Evolutionary conservation across 2,113 vertebrate genomes (phyloP), one percentile per base, ranked within the genome.

Genomic region (Cyanoliseus patagonus): DNA sequence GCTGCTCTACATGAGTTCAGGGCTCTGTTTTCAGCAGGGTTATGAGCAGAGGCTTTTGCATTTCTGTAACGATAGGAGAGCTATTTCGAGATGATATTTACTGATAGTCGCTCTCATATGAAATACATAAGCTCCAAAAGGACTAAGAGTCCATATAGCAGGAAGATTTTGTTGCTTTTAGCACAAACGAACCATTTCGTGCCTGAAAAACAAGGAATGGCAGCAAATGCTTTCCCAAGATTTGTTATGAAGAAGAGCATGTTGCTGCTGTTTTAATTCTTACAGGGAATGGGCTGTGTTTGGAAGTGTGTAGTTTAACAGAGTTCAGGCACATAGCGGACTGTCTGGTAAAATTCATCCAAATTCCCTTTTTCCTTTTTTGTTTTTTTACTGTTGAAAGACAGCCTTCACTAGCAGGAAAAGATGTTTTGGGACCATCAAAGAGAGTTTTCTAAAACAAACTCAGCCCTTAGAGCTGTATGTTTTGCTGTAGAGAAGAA

Each of bases 401-500:
- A 72, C 76, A 92, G 84, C 67, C 93, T 90, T 97, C 94, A 97
- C 98, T 97, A 88, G 88, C 96, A 98, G 95, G 97, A 97, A 98
- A 96, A 88, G 93, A 92, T 94, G 95, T 83, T 92, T 92, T 72
- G 94, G 75, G 83, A 93, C 76, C 97, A 96, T 97, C 97, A 97
- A 98, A 98, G 96, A 95, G 94, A 96, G 95, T 93, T 97, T 97
- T 97, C 95, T 86, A 96, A 97, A 98, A 97, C 95, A 98, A 97
- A 96, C 91, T 97, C 74, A 83, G 91, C 64, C 95, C 87, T 96
- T 86, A 96, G 95, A 97, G 81, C 89, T 97, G 96, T 97, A 95
- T 96, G 94, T 94, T 97, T 96, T 84, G 51, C 64, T 96, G 44
- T 85, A 88, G 93, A 95, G 95, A 95, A 95, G 96, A 94, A 91